phyloP scores from a whole-genome alignment of 1,140 invertebrate genomes.

The Araneus ventricosus region DNA sequence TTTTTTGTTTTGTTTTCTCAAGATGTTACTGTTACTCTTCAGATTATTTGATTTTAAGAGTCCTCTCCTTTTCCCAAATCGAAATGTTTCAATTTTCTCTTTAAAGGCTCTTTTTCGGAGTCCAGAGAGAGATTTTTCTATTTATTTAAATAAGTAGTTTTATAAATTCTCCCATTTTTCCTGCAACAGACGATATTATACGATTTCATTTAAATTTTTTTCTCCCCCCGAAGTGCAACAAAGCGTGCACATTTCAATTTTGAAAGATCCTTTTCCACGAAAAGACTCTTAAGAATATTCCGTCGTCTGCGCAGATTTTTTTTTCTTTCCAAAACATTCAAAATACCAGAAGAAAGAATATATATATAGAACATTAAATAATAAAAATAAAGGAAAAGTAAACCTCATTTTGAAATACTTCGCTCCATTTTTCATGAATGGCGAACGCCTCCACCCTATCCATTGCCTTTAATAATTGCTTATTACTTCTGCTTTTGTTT shows the following conservation, averaged over 20 bases:
- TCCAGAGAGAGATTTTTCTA: background rate
- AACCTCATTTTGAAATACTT: background rate
- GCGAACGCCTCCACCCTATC: background rate
- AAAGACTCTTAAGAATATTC: background rate
- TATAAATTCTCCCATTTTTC: background rate
- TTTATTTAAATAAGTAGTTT: background rate
- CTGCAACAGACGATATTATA: background rate
- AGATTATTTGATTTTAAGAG: background rate
- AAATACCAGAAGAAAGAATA: background rate
- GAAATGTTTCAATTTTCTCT: background rate
- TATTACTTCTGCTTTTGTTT: slow-evolving; percentile 10
- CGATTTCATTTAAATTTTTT: slow-evolving; percentile 18
- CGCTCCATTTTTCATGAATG: background rate
- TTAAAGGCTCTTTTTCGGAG: background rate
- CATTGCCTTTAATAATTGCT: background rate
- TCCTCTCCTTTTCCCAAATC: background rate
- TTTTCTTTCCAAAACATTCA: background rate
- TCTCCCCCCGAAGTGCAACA: background rate
- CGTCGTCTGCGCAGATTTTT: background rate
- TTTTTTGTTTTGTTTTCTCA: background rate
- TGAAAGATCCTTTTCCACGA: background rate
- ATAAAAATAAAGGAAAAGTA: background rate
- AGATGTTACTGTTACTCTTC: background rate
- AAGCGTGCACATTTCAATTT: slow-evolving; percentile 1
- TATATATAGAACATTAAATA: no score